phyloP scores from a whole-genome alignment of 2,888 invertebrate species.

The Hesperia comma region DNA sequence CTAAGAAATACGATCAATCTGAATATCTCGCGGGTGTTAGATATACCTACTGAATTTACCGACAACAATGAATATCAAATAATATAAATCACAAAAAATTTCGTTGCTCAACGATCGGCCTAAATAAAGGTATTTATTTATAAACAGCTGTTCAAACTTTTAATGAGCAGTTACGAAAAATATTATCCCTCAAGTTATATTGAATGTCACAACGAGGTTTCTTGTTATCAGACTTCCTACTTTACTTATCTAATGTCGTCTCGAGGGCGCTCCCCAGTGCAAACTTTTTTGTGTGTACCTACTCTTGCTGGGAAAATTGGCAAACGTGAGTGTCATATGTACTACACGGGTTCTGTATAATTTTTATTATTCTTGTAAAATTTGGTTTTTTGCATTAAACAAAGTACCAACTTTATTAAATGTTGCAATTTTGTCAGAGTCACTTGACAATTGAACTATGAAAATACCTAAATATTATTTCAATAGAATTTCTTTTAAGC shows the following conservation, averaged over 20 bases:
- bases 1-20: neutral
- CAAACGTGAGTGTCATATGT: too few species aligned
- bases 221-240: slow-evolving; percentile 23
- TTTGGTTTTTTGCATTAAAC: too few species aligned
- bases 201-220: slow-evolving; percentile 17
- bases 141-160: slow-evolving; percentile 31
- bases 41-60: neutral
- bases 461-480: too few species aligned
- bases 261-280: slow-evolving; percentile 38
- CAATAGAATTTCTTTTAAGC: too few species aligned
- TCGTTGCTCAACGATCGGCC: neutral
- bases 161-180: slow-evolving; percentile 35
- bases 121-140: slow-evolving; percentile 5
- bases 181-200: slow-evolving; percentile 25
- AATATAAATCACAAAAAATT: neutral
- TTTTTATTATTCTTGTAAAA: too few species aligned
- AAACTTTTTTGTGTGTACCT: slow-evolving; percentile 14
- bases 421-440: too few species aligned
- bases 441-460: too few species aligned
- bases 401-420: too few species aligned
- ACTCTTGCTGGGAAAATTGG: too few species aligned
- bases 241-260: slow-evolving; percentile 45
- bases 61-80: neutral
- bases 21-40: neutral
- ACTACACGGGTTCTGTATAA: too few species aligned